Base-by-base conservation (phyloP, 2,888 invertebrate species). In the Balanococcus diminutus region DNA sequence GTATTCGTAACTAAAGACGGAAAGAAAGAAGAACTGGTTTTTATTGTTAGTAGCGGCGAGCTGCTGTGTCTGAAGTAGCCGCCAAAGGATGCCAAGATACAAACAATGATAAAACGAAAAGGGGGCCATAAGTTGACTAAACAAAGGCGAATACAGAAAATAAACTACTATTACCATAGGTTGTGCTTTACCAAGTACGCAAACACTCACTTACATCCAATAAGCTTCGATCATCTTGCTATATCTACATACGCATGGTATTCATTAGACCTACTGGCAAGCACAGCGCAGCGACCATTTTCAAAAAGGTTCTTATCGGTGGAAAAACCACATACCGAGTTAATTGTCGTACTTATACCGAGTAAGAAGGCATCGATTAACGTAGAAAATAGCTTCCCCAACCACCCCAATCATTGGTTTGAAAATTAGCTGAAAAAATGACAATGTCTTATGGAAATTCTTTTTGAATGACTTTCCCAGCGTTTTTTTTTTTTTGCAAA, bases 41-140 rank as follows among this genome's bases (percentile, higher is more conserved):
- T 84, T 84, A 84, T 84, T 72, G 84, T 75, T 84, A 84, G 84
- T 84, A 84, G 84, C 84, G 84, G 75, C 84, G 84, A 84, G 46
- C 46, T 79, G 84, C 84, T 84, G 72, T 84, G 84, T 84, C 84
- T 84, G 84, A 84, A 84, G 84, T 84, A 84, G 84, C 84, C 84
- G 84, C 84, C 84, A 84, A 84, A 84, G 84, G 84, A 84, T 84
- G 84, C 75, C 84, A 84, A 84, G 84, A 84, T 84, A 84, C 84
- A 84, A 84, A 84, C 84, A 75, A 84, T 84, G 84, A 84, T 84
- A 84, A 84, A 84, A 75, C 84, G 75, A 75, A 84, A 84, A 84
- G 84, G 84, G 72, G 84, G 72, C 75, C 84, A 84, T 75, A 84
- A 84, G 84, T 84, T 84, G 84, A 84, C 84, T 84, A 72, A 75